These are phyloP conservation scores for Halcyon chelicuti DNA, from an alignment of 2,797 vertebrate species.

Conservation along the genomic window DNA sequence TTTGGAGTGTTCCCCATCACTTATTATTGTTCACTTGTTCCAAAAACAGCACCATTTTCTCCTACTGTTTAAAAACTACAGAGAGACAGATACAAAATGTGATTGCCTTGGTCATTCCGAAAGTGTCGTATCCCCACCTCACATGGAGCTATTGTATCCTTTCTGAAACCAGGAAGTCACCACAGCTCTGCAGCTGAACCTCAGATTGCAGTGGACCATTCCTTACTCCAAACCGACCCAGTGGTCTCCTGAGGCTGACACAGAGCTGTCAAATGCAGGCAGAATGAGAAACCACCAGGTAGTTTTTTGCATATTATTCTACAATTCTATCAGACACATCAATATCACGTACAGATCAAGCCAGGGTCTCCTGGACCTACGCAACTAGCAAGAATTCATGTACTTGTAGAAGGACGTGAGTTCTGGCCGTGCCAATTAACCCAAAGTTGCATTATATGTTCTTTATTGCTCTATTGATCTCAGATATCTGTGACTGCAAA, in stretches of 20 bases:
- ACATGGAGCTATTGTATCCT: background rate
- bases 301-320: background rate
- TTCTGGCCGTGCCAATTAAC: background rate
- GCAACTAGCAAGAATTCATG: background rate
- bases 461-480: slow-evolving; percentile 2
- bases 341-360: background rate
- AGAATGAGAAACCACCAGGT: background rate
- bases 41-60: background rate
- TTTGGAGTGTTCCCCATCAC: background rate
- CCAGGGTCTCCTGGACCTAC: background rate
- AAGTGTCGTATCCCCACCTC: background rate
- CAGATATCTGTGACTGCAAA: background rate
- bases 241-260: background rate
- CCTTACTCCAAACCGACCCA: background rate
- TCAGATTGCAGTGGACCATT: background rate
- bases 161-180: background rate
- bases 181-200: background rate
- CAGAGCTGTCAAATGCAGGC: background rate
- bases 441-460: background rate
- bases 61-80: background rate
- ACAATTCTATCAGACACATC: background rate
- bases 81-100: background rate
- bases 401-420: background rate
- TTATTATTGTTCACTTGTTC: background rate
- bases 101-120: background rate